Percentiles rank a stretch among this genome's conserved stretches.
Evolutionary conservation across 1,140 invertebrate species (phyloP).

Genomic region (Anastrepha ludens): DNA sequence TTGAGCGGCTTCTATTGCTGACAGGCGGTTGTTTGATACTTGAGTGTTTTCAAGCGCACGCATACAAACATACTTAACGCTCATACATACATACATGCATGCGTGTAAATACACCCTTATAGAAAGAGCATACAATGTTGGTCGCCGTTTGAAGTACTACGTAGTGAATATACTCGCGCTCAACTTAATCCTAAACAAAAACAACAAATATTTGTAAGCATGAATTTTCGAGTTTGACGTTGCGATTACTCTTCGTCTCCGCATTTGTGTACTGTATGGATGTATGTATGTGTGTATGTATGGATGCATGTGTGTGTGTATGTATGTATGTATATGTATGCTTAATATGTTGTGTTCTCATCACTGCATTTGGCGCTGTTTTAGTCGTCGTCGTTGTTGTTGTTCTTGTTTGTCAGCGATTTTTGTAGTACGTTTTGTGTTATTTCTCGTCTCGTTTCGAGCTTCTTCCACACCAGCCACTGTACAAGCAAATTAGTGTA

Average conservation of each 20-base stretch:
- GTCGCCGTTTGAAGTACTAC: background rate
- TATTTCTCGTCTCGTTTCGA: conserved; percentile 56
- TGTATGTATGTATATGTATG: background rate
- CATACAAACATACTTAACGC: background rate
- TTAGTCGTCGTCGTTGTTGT: conserved; percentile 25
- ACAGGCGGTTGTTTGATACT: background rate
- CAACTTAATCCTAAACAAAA: conserved; percentile 1
- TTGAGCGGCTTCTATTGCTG: conserved; percentile 36
- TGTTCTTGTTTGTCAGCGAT: conserved; percentile 20
- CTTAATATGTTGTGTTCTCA: background rate
- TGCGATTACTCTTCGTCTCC: background rate
- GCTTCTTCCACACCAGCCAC: conserved; percentile 59
- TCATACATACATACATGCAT: background rate
- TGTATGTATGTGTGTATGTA: background rate
- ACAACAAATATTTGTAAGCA: conserved; percentile 19
- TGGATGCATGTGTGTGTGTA: background rate
- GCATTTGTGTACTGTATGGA: background rate
- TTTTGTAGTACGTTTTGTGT: conserved; percentile 55
- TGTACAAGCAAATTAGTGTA: conserved; percentile 59
- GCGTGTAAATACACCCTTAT: conserved; percentile 18
- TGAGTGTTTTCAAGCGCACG: conserved; percentile 1
- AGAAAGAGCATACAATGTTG: conserved; percentile 23
- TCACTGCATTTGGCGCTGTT: conserved; percentile 13
- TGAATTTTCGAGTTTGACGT: conserved; percentile 39
- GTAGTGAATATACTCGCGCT: background rate